Evolutionary conservation across 2,797 vertebrate species (phyloP), one percentile per base, ranked within the genome.

Genomic region (Lepilemur septentrionalis): DNA sequence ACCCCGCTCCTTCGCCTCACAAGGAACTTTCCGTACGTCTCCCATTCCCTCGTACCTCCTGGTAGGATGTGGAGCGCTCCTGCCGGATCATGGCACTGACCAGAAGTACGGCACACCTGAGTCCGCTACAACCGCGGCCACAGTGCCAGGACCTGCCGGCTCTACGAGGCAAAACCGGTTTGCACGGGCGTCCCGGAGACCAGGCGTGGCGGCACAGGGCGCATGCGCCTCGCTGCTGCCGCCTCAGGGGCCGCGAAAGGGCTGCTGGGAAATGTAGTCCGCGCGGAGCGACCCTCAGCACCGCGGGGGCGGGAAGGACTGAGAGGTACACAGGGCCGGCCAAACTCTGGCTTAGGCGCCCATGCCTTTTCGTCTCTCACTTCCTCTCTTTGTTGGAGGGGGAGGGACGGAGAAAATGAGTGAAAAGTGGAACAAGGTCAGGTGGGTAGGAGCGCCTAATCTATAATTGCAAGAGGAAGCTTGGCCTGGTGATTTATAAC

Each of bases 51-150:
- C 82, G 28, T 98, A 99, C 99, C 99, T 99, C 99, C 95, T 98
- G 98, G 98, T 99, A 99, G 79, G 99, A 98, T 55, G 98, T 98
- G 92, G 98, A 97, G 22, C 79, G 79, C 83, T 99, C 99, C 8
- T 98, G 98, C 63, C 98, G 97, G 32, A 98, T 98, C 99, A 99
- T 99, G 98, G 99, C 98, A 97, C 75, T 90, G 80, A 59, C 41
- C 41, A 3, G 18, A 61, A 30, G 46, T 4, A 4, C 13, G 38
- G 52, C 75, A 15, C 78, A 41, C 35, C 52, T 32, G 38, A 88
- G 28, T 67, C 87, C 55, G 72, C 83, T 9, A 15, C 46, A 4
- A 61, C 65, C 76, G 15, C 38, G 0, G n/a, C 55, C 2, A 13
- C 69, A 0, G 78, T 67, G 4, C 67, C 4, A 0, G 5, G 30